Base-by-base conservation (phyloP, 2,888 invertebrate genomes). In the Hirtodrosophila histrioides region DNA sequence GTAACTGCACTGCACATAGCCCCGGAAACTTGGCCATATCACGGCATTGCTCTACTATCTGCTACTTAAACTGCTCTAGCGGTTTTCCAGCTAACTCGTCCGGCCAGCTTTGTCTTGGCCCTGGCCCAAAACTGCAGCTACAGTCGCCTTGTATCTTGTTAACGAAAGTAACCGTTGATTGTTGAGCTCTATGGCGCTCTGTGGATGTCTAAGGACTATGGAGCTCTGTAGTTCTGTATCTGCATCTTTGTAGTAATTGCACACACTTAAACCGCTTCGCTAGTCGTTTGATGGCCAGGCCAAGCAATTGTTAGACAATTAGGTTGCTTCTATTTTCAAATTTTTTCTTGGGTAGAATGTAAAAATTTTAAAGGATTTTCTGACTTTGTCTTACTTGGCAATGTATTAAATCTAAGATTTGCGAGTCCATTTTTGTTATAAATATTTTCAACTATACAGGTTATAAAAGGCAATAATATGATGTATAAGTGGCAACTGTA, bases 241-340 rank as follows among this genome's bases (percentile, higher is more conserved):
- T 76, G 76, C 79, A 85, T 87, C 88, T 65, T 12, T 27, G 55
- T 62, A 51, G 79, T 83, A 83, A 83, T 83, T 87, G 82, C 88
- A 76, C 70, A 82, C 77, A 87, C 82, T 82, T 85, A 85, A 85
- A 73, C 71, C 82, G 88, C 88, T 85, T 82, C 76, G 83, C 79
- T 68, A 71, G 65, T 72, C 84, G 73, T 72, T 69, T 75, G 71
- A 86, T 84, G 78, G 69, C 55, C 66, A 62, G 66, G 60, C 54
- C 69, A 63, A 62, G 78, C 89, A 86, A 84, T 88, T 88, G 84
- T 72, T 65, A 70, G 65, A 81, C 87, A 84, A 81, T 81, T 81
- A 86, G 87, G 55, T 66, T 56, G 55, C 62, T 60, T 67, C 56
- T 66, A 7, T 49, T 41, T 61, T 50, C 43, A 44, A 45, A 35